These are phyloP conservation scores for Phoxinus phoxinus DNA, from an alignment of 2,113 vertebrate species.

Conservation along the genomic window DNA sequence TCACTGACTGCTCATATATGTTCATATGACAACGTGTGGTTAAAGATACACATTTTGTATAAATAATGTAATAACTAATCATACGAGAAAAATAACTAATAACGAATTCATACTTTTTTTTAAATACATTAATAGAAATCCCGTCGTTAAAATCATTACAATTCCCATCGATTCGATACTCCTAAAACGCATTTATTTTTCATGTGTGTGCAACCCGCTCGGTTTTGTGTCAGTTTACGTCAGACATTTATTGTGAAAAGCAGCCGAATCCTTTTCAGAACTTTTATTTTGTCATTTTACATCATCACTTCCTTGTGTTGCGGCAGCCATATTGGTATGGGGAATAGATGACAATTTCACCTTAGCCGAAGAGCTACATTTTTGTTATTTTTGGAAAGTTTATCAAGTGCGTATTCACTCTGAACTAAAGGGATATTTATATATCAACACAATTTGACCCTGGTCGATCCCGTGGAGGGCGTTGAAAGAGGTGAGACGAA, in stretches of 20 bases:
- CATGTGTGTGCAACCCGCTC: background rate
- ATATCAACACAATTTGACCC: constrained; percentile 13
- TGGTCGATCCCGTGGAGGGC: constrained; percentile 31
- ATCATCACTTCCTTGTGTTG: constrained; percentile 52
- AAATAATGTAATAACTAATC: background rate
- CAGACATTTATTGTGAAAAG: constrained; percentile 42
- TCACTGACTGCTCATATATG: background rate
- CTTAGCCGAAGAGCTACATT: constrained; percentile 37
- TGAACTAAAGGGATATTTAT: background rate
- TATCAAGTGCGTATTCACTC: constrained; percentile 4
- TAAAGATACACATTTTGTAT: background rate
- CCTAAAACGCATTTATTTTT: too few relatives aligned
- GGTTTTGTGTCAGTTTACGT: background rate
- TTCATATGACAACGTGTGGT: too few relatives aligned
- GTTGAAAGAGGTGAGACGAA: constrained; percentile 50
- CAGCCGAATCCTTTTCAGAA: background rate
- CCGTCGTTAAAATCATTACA: too few relatives aligned
- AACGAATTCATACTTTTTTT: too few relatives aligned
- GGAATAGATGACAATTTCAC: constrained; percentile 42
- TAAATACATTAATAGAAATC: background rate
- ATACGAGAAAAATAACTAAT: too few relatives aligned
- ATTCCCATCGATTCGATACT: background rate
- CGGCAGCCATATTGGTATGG: constrained; percentile 51
- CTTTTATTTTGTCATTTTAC: constrained; percentile 37
- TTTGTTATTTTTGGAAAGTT: constrained; percentile 38